Base-by-base conservation (phyloP, 1,140 invertebrate species). In the Psilanteris sp. region DNA sequence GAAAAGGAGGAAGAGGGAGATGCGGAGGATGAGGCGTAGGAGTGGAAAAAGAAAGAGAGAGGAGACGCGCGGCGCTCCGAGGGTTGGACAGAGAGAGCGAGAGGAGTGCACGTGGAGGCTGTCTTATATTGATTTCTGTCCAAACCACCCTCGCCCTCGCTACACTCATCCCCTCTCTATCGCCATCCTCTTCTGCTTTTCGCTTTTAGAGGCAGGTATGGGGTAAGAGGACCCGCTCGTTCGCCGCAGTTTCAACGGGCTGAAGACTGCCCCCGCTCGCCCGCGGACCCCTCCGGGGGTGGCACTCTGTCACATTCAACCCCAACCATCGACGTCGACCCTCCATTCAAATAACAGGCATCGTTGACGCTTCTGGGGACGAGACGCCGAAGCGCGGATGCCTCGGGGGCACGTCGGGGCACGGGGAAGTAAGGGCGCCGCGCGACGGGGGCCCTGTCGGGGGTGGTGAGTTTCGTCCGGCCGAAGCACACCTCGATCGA, bases 61-160 rank as follows among this genome's bases (percentile, higher is more conserved):
- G 8, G n/a, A n/a, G n/a, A n/a, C n/a, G n/a, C n/a, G n/a, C n/a
- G n/a, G n/a, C n/a, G n/a, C n/a, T n/a, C n/a, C n/a, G n/a, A n/a
- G n/a, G n/a, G n/a, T n/a, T n/a, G n/a, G n/a, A n/a, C n/a, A 9
- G 68, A 36, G 67, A 43, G 46, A 34, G 16, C 2, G 46, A 68
- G 64, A 57, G 44, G 73, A 44, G 77, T 78, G 77, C 83, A 85
- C 80, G 82, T 85, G 72, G 78, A 81, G 82, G 80, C 83, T 84
- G 84, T 87, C 84, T 88, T 88, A 88, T 88, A 88, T 88, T 88
- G 86, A 88, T 88, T 88, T 88, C 87, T 87, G 86, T 88, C 87
- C 85, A 85, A 80, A 81, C 74, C 83, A 83, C 68, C 82, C 79
- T 80, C 80, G 74, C 67, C 75, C 70, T 74, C 76, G 55, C 73